These are phyloP conservation scores for Myioborus melanocephalus DNA, from an alignment of 2,797 vertebrate species.

Conservation along the genomic window DNA sequence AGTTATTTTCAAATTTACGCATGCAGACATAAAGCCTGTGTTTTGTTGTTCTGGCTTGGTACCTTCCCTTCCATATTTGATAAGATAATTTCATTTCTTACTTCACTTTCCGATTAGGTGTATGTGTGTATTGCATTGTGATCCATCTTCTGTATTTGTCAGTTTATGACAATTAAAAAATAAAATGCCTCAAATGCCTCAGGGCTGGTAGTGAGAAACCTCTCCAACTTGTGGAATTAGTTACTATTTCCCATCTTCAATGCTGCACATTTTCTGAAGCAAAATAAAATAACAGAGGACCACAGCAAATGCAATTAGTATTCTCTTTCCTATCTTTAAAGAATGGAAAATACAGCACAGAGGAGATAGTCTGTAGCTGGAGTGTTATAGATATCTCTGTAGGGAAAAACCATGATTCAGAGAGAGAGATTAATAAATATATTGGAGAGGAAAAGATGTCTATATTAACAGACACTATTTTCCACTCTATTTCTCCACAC, in stretches of 20 bases:
- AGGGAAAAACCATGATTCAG: neutral
- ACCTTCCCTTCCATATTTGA: neutral
- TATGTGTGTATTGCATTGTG: neutral
- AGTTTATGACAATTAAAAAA: slow-evolving; percentile 55
- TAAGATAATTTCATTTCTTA: slow-evolving; percentile 4
- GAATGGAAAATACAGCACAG: neutral
- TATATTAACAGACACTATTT: neutral
- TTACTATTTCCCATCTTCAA: neutral
- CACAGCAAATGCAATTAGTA: neutral
- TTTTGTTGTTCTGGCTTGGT: neutral
- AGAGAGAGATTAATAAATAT: neutral
- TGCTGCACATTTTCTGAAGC: neutral
- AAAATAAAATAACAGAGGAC: slow-evolving; percentile 20
- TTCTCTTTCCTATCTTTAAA: neutral
- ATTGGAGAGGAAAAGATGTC: neutral
- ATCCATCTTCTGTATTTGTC: slow-evolving; percentile 41
- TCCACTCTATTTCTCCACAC: neutral
- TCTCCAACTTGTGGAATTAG: neutral
- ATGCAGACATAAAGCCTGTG: neutral
- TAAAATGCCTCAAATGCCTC: slow-evolving; percentile 42
- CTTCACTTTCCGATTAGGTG: slow-evolving; percentile 8
- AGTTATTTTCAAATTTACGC: neutral
- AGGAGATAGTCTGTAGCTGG: neutral
- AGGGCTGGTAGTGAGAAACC: slow-evolving; percentile 21
- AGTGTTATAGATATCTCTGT: neutral